Evolutionary conservation across 2,797 vertebrate genomes (phyloP), one percentile per base, ranked within the genome.

Genomic region (Chromis chromis): DNA sequence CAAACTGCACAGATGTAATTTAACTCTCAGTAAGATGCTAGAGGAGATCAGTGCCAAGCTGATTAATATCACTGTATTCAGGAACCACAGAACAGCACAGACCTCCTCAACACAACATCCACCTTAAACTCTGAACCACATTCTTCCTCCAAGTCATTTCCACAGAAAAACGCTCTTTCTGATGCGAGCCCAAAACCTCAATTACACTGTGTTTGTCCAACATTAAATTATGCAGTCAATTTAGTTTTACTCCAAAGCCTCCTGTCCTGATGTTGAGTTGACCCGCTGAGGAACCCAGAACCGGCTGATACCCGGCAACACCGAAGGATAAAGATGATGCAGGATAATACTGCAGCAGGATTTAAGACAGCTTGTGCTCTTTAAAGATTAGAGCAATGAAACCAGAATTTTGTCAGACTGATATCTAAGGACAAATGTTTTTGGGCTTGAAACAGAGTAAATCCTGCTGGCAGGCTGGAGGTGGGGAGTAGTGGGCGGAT

Each of bases 141-240:
- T 57, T 63, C 74, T 72, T 83, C 74, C 83, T 65, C 72, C 4
- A 62, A 84, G 70, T 77, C 65, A 25, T 86, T 84, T 72, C 79
- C 65, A 68, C 55, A 85, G 59, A 14, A 33, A 68, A 74, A 55
- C 17, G 0, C 48, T 58, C 62, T 46, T 79, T 82, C 54, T 80
- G 65, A 78, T 80, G 68, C 33, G 0, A 77, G 55, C 63, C 84
- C 76, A 71, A 88, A 91, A 82, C 89, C 82, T 82, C 76, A 89
- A 90, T 87, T 90, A 73, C 74, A 86, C 77, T 17, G 71, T 76
- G 53, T 86, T 86, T 77, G 71, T 89, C 88, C 89, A 87, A 86
- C 71, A 86, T 83, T 65, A 62, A 89, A 87, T 80, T 46, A 88
- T 81, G 83, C 74, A 88, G 78, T 81, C 82, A 33, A 83, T 78